Conservation (phyloP, 2,797 vertebrate genomes). For the Fundulus diaphanus region DNA sequence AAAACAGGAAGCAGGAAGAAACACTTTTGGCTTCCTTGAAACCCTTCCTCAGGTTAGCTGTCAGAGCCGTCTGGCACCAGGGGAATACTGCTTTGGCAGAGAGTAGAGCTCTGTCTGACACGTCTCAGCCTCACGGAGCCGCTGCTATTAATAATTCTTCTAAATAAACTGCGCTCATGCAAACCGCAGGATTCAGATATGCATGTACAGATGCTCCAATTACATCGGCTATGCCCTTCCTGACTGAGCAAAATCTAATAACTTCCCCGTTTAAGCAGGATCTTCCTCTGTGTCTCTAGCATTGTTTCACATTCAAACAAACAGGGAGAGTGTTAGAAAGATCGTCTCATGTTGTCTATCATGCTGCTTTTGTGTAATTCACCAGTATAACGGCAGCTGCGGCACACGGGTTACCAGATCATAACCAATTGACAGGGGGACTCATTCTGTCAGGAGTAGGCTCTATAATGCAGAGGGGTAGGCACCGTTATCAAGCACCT, state of each 20-base stretch:
- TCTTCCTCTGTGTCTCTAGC: constrained; percentile 8
- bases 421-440: neutral
- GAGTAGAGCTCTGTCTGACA: constrained; percentile 65
- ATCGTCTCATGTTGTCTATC: constrained; percentile 17
- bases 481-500: no score
- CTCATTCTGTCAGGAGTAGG: no score
- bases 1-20: constrained; percentile 36
- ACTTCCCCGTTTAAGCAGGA: neutral
- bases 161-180: constrained; percentile 57
- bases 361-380: neutral
- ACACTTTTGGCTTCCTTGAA: constrained; percentile 58
- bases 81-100: constrained; percentile 73
- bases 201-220: constrained; percentile 16
- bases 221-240: constrained; percentile 5
- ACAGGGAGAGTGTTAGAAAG: constrained; percentile 21
- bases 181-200: constrained; percentile 27
- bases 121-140: constrained; percentile 61
- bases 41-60: constrained; percentile 70
- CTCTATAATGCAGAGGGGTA: no score
- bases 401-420: neutral
- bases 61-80: constrained; percentile 59
- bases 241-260: constrained; percentile 10
- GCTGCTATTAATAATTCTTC: constrained; percentile 66
- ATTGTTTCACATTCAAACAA: constrained; percentile 22
- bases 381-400: no score